Percentiles rank a stretch among this genome's conserved stretches.
phyloP scores from a whole-genome alignment of 2,113 vertebrate genomes.

The Hippoglossus stenolepis region DNA sequence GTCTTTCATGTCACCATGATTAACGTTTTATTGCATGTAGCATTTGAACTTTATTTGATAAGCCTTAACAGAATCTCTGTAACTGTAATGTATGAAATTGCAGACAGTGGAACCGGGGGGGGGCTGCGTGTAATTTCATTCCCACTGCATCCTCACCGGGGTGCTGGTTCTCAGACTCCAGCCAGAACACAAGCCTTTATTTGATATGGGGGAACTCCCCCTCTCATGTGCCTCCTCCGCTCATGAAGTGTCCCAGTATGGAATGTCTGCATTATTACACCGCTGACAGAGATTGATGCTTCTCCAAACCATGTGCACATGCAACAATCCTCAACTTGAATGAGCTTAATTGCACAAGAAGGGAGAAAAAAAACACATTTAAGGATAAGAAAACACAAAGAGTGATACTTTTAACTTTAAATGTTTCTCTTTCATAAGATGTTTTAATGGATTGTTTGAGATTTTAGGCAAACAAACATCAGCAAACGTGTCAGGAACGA shows the following conservation, averaged over 20 bases:
- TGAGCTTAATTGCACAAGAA: conserved; percentile 58
- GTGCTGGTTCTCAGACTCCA: conserved; percentile 74
- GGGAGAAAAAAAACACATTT: conserved; percentile 10
- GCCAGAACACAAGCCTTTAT: conserved; percentile 78
- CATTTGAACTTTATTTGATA: conserved; percentile 64
- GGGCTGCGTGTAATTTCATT: conserved; percentile 79
- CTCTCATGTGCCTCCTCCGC: conserved; percentile 58
- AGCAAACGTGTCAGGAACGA: conserved; percentile 43
- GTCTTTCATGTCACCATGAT: conserved; percentile 32
- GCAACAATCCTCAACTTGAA: conserved; percentile 66
- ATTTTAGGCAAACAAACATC: conserved; percentile 45
- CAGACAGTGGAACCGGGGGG: conserved; percentile 75
- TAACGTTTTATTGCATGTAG: conserved; percentile 62
- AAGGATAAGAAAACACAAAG: conserved; percentile 19
- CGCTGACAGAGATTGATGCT: conserved; percentile 81
- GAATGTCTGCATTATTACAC: conserved; percentile 81
- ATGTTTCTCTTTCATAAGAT: not conserved
- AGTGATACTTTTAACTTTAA: conserved; percentile 33
- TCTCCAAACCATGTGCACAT: conserved; percentile 75
- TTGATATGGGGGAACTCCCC: conserved; percentile 78
- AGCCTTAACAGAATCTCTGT: conserved; percentile 58
- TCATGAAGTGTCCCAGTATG: conserved; percentile 78
- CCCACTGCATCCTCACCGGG: conserved; percentile 78
- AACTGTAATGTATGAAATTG: conserved; percentile 77
- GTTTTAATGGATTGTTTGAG: conserved; percentile 34